These are phyloP conservation scores for Notothenia coriiceps DNA, from an alignment of 2,113 vertebrate genomes.

Conservation along the genomic window DNA sequence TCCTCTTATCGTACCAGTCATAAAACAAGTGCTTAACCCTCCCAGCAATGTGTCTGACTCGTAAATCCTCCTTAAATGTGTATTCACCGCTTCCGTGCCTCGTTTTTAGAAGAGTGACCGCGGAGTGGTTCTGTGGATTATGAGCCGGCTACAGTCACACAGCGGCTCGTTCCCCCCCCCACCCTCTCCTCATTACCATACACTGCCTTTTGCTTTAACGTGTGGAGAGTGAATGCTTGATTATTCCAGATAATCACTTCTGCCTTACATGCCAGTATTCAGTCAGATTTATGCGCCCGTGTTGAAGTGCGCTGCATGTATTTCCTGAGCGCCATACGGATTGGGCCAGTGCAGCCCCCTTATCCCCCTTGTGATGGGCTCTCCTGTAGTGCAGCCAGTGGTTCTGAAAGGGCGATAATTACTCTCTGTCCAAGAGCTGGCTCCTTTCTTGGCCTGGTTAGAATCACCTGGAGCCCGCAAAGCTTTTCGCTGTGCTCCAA, in stretches of 20 bases:
- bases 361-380: constrained; percentile 39
- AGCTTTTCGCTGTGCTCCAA: constrained; percentile 18
- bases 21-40: constrained; percentile 79
- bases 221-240: constrained; percentile 79
- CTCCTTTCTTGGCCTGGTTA: constrained; percentile 56
- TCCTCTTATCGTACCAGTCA: constrained; percentile 68
- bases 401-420: constrained; percentile 77
- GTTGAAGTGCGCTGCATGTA: constrained; percentile 54
- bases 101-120: constrained; percentile 71
- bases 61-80: constrained; percentile 78
- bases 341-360: constrained; percentile 21
- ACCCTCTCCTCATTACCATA: constrained; percentile 65
- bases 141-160: constrained; percentile 48
- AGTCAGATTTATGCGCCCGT: constrained; percentile 67
- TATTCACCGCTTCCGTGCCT: constrained; percentile 38
- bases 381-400: constrained; percentile 65
- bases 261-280: constrained; percentile 71
- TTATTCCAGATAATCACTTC: constrained; percentile 79
- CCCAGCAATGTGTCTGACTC: constrained; percentile 45
- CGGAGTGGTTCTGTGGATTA: constrained; percentile 64
- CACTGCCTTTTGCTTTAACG: constrained; percentile 66
- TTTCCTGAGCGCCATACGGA: constrained; percentile 35
- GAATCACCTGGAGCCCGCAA: constrained; percentile 64
- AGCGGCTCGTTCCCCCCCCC: background rate
- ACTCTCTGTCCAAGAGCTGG: constrained; percentile 56